Base-by-base conservation (phyloP, 2,888 invertebrate species). In the Troides helena region DNA sequence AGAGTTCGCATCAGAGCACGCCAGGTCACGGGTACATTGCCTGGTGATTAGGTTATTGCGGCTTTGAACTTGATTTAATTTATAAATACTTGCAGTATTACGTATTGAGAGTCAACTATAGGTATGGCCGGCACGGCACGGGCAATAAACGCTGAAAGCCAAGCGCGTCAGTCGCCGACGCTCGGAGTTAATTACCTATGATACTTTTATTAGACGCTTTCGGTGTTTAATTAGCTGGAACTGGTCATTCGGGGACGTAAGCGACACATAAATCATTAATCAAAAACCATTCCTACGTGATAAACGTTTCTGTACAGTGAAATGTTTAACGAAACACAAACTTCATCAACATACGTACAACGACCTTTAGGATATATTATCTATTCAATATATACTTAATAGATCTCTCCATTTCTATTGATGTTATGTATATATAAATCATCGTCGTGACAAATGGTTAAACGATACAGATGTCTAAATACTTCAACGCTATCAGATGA, bases 121-220 rank as follows among this genome's bases (percentile, higher is more conserved):
- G 30, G 18, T 53, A 14, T 53, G 18, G 46, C 64, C 8, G 17
- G 59, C 61, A 61, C 8, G 17, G 59, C 61, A 61, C 57, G 57
- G 46, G 56, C 61, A 65, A 69, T 65, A 65, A 69, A 62, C 65
- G 57, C 36, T 62, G 61, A 65, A 65, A 65, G 56, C 43, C 61
- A 57, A 64, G n/a, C 60, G 61, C 59, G 63, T 58, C 63, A 58
- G 62, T 39, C 60, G 60, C 64, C 60, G 56, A 39, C 58, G 58
- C 62, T 50, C 69, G n/a, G 21, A 79, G 78, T 84, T 84, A 82
- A 81, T 80, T 79, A 75, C 75, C 69, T 75, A 75, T 74, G 74
- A 77, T 76, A 76, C 73, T 75, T 81, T 80, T 79, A 80, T 81
- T 79, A 73, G 73, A 75, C 72, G 68, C 71, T 70, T 73, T 71